Evolutionary conservation across 2,113 vertebrate species (phyloP), one percentile per base, ranked within the genome.

Genomic region (Suricata suricatta): DNA sequence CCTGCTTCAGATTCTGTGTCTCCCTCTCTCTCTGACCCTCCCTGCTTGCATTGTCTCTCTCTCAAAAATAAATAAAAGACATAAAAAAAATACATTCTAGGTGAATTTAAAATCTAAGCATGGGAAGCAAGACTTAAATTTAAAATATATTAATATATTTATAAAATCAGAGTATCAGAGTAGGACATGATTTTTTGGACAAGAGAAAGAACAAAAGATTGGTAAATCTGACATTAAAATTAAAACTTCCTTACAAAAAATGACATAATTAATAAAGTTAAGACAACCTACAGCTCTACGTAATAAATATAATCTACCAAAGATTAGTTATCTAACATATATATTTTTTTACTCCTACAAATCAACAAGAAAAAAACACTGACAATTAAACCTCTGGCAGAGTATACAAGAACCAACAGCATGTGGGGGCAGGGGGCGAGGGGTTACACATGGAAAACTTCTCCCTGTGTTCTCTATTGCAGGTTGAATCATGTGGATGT

Each of bases 201-300:
- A 92, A 93, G 71, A 88, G 10, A 31, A 27, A 87, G 85, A 54
- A 93, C n/a, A 88, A 89, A 86, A 97, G n/a, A 81, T 0, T 21
- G 17, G 54, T 41, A 82, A 85, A 57, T 72, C 35, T 63, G 23
- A 68, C 71, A 94, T 92, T 66, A 92, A 89, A 96, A 86, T 89
- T 69, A 89, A 90, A 94, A 89, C 5, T 16, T 92, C 44, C 44
- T 44, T 83, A 80, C 50, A 21, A 80, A 92, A 74, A 76, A 81
- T 68, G 12, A 47, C 17, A 54, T 86, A 54, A 35, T 63, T 77
- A 64, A 80, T 74, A 74, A 77, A 63, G 17, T 82, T 50, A 94
- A 69, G 33, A 64, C 4, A 89, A 88, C 50, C 69, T 33, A 89
- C 35, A 74, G 14, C 54, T 77, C 64, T 27, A 66, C 79, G n/a